Base-by-base conservation (phyloP, 2,797 vertebrate genomes). In the Todus mexicanus region DNA sequence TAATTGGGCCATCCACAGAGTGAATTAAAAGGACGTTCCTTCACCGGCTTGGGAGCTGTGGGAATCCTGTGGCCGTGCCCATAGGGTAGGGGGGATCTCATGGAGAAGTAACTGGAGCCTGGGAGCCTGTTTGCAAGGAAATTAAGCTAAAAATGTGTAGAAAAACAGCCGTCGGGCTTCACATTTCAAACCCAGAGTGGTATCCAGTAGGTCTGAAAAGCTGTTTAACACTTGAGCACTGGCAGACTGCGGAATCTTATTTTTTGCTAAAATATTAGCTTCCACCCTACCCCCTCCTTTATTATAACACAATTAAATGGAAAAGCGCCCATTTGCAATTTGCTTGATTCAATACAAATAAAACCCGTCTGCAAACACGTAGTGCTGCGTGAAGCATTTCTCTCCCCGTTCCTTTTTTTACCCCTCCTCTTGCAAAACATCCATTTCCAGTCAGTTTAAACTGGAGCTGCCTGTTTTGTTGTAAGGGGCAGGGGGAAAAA, bases 11-110 rank as follows among this genome's bases (percentile, higher is more conserved):
- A 5, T 72, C 91, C 89, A 6, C 84, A 20, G 85, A 82, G 76
- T 45, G 94, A 93, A 92, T 75, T 92, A 66, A 85, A 94, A 92
- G 80, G 84, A 92, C 4, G 19, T 85, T 94, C 76, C 75, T 87
- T 40, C 35, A 27, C 68, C 5, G 2, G 54, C 68, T 87, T 2
- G 3, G 73, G 35, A 89, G 73, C 82, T 85, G 85, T 75, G 85
- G 87, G 80, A 87, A 91, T 87, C 79, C 73, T 76, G 70, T 54
- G 92, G 47, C 87, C 6, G 3, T 86, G 96, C 81, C 92, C 72
- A 66, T 91, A 89, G 89, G 81, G 89, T 26, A 57, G 7, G 16
- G 20, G 51, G 16, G 37, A 50, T 90, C 59, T 90, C 68, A 19
- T 1, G 5, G 84, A 69, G 63, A 72, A 92, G 72, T 80, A 91